phyloP scores from a whole-genome alignment of 2,113 vertebrate species.

The Taxidea taxus region DNA sequence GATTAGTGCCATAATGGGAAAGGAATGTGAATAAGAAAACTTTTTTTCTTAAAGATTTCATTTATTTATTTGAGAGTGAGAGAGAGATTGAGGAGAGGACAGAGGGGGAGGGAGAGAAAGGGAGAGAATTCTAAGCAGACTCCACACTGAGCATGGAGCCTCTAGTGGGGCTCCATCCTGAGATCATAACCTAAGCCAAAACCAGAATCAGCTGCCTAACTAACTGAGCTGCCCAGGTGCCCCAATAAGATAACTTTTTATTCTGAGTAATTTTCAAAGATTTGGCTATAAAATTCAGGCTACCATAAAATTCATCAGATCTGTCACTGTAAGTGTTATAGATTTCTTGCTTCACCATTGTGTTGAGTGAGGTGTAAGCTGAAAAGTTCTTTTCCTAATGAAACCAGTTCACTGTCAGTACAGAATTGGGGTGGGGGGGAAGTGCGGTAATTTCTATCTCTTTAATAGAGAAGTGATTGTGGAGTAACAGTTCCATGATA shows the following conservation, averaged over 20 bases:
- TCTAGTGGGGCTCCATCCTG: not conserved
- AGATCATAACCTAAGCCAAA: not conserved
- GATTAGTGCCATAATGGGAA: not conserved
- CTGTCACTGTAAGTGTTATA: not conserved
- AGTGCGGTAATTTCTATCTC: not conserved
- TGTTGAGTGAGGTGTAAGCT: not conserved
- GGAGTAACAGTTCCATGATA: not conserved
- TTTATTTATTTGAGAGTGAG: not conserved
- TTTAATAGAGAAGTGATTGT: not conserved
- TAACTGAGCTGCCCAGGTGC: not conserved
- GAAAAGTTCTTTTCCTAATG: not conserved
- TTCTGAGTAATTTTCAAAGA: not conserved
- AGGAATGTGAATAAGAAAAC: not conserved
- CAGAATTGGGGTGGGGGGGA: not conserved
- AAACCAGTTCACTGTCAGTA: not conserved
- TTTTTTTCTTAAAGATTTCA: not conserved
- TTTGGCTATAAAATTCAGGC: not conserved
- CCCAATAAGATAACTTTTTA: not conserved
- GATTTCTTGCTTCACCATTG: not conserved
- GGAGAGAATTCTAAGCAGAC: not conserved
- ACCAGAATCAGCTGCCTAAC: not conserved
- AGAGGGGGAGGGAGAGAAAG: not conserved
- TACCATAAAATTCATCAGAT: not conserved
- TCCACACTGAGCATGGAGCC: not conserved
- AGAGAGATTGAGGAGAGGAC: not conserved